These are phyloP conservation scores for Athripsodes cinereus DNA, from an alignment of 2,888 invertebrate species.

Conservation along the genomic window DNA sequence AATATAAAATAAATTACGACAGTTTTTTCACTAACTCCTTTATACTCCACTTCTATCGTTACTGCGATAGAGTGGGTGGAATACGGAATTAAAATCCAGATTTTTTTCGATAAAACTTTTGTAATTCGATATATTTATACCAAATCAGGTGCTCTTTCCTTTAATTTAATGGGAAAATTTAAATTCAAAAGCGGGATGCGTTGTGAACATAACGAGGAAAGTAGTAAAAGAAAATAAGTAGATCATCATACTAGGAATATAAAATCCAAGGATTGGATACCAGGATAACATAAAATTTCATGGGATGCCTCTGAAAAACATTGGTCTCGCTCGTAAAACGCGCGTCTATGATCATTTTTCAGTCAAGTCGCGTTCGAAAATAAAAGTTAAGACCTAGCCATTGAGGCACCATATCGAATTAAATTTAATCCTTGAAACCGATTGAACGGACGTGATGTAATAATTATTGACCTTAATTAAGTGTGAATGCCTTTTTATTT, in stretches of 20 bases:
- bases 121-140: background rate
- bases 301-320: slow-evolving; percentile 19
- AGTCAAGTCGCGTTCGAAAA: slow-evolving; percentile 19
- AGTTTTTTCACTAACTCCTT: too few species aligned
- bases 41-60: too few species aligned
- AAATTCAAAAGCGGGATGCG: slow-evolving; percentile 7
- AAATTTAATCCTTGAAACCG: slow-evolving; percentile 16
- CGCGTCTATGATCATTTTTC: slow-evolving; percentile 15
- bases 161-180: slow-evolving; percentile 8
- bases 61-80: too few species aligned
- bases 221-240: slow-evolving; percentile 6
- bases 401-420: slow-evolving; percentile 14
- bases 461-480: slow-evolving; percentile 13
- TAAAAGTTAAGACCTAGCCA: slow-evolving; percentile 17
- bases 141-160: background rate
- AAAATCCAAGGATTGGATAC: slow-evolving; percentile 13
- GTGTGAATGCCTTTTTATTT: slow-evolving; percentile 14
- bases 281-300: slow-evolving; percentile 21
- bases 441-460: slow-evolving; percentile 17
- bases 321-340: slow-evolving; percentile 19
- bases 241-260: slow-evolving; percentile 15
- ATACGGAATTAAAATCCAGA: background rate
- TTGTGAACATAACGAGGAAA: background rate
- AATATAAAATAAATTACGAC: too few species aligned
- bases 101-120: background rate